Conservation (phyloP, 1,140 invertebrate genomes). For the Bombus picipes region DNA sequence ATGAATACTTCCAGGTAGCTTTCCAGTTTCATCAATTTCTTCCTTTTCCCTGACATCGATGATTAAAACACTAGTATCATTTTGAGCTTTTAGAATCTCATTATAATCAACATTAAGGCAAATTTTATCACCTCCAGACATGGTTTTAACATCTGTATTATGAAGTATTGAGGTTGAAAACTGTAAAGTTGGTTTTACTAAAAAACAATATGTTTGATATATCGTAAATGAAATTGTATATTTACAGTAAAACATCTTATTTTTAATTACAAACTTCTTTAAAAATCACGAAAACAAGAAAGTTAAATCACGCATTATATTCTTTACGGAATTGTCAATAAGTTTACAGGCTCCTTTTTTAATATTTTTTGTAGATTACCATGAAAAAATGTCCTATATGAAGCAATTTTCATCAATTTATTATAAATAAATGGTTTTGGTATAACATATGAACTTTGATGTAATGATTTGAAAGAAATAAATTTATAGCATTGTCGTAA, state of each 20-base stretch:
- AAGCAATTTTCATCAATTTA: not conserved
- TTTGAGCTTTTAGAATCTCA: constrained; percentile 75
- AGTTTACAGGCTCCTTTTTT: too few species aligned
- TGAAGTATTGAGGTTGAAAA: constrained; percentile 24
- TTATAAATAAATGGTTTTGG: not conserved
- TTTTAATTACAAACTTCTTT: not conserved
- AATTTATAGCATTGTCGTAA: not conserved
- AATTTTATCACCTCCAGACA: constrained; percentile 43
- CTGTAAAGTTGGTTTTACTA: constrained; percentile 33
- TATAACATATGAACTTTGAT: not conserved
- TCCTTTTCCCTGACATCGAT: constrained; percentile 87
- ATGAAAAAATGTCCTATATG: not conserved
- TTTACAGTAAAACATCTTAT: not conserved
- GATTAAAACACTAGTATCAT: constrained; percentile 78
- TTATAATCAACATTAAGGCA: constrained; percentile 73
- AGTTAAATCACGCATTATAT: not conserved
- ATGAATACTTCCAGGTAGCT: constrained; percentile 87
- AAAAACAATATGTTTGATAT: constrained; percentile 16
- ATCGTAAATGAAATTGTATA: constrained; percentile 2
- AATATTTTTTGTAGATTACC: constrained; percentile 8
- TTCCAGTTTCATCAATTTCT: constrained; percentile 86
- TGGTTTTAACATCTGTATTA: not conserved
- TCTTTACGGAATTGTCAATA: not conserved
- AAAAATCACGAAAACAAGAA: not conserved
- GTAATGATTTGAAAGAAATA: not conserved